Conservation (phyloP, 2,113 vertebrate genomes). For the Lethenteron camtschaticum region DNA sequence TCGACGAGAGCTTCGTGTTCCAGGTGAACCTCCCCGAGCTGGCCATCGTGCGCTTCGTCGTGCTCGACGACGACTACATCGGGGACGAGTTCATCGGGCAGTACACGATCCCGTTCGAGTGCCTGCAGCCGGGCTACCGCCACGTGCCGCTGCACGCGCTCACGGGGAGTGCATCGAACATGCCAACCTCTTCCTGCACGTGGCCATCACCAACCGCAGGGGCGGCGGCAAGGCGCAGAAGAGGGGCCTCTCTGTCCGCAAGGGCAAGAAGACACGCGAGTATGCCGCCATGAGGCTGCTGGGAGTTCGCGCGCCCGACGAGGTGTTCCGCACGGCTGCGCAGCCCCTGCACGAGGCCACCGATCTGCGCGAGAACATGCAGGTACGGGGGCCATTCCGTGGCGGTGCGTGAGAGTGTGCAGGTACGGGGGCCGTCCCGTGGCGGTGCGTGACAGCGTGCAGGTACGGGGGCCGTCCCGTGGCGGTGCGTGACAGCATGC, state of each 20-base stretch:
- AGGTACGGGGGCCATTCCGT: constrained; percentile 33
- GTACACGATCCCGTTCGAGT: constrained; percentile 70
- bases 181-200: constrained; percentile 67
- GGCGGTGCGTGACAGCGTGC: neutral
- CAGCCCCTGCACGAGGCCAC: constrained; percentile 56
- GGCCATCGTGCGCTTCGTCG: constrained; percentile 76
- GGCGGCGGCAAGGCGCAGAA: constrained; percentile 80
- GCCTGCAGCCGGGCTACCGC: constrained; percentile 73
- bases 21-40: constrained; percentile 83
- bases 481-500: neutral
- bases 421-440: neutral
- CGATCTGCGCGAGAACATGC: constrained; percentile 68
- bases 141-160: constrained; percentile 66
- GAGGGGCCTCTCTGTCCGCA: constrained; percentile 54
- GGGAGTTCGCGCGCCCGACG: constrained; percentile 56
- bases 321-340: constrained; percentile 54
- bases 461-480: neutral
- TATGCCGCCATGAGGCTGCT: constrained; percentile 64
- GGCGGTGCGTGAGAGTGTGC: neutral
- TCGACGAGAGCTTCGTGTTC: constrained; percentile 94
- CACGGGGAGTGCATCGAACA: constrained; percentile 56
- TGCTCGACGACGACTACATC: constrained; percentile 87
- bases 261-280: constrained; percentile 52
- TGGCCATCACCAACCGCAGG: constrained; percentile 67
- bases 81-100: constrained; percentile 97